Conservation (phyloP, 1,140 invertebrate species). For the Phenacoccus solenopsis region DNA sequence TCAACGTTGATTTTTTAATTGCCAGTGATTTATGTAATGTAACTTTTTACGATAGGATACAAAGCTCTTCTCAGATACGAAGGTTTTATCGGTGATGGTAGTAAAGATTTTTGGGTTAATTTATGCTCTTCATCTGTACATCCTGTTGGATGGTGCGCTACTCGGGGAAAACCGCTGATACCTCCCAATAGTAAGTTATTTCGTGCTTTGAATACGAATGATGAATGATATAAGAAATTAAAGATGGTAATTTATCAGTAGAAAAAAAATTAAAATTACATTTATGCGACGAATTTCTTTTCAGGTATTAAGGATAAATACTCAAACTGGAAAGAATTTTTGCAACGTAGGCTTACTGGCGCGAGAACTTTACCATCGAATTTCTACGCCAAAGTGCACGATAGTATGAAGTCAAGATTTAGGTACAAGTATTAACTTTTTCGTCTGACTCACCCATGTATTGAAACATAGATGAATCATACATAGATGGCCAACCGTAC, state of each 20-base stretch:
- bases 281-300: no score
- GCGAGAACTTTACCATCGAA: constrained; percentile 81
- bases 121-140: constrained; percentile 85
- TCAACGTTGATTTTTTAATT: background rate
- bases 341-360: constrained; percentile 81
- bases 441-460: no score
- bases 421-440: constrained; percentile 33
- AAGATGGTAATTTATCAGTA: no score
- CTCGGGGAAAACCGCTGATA: constrained; percentile 83
- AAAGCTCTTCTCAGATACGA: constrained; percentile 87
- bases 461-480: no score
- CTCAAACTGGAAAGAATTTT: constrained; percentile 89
- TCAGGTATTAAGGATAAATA: constrained; percentile 75
- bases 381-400: constrained; percentile 76
- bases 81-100: constrained; percentile 75
- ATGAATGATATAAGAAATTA: no score
- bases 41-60: constrained; percentile 47
- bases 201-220: no score
- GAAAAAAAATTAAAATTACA: no score
- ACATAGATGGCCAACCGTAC: no score
- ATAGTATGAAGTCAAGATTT: constrained; percentile 69
- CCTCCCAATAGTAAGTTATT: constrained; percentile 66
- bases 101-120: constrained; percentile 92
- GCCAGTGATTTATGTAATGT: background rate
- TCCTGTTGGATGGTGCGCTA: constrained; percentile 93